These are phyloP conservation scores for Imbricaverruca yamaguchii DNA, from an alignment of 2,888 invertebrate genomes.

Conservation along the genomic window DNA sequence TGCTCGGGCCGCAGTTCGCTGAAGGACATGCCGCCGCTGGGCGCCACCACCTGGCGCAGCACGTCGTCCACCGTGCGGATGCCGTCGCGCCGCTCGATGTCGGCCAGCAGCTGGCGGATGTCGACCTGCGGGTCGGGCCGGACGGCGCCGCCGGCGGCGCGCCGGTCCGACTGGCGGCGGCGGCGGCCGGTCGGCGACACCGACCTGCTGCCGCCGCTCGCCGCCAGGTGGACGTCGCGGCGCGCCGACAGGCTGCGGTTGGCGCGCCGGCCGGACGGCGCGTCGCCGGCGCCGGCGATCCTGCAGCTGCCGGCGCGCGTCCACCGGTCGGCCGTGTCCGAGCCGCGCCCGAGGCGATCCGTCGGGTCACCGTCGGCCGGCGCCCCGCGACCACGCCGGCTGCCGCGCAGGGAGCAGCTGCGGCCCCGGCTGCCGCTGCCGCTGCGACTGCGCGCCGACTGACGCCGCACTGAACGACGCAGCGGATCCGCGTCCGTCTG, in stretches of 20 bases:
- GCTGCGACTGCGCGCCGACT: neutral
- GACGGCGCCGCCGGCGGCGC: slow-evolving; percentile 51
- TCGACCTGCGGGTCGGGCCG: slow-evolving; percentile 53
- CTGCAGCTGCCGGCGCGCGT: neutral
- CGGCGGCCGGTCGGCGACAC: slow-evolving; percentile 46
- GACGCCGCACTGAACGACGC: slow-evolving; percentile 10
- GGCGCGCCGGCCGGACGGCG: slow-evolving; percentile 25
- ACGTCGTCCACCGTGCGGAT: slow-evolving; percentile 66
- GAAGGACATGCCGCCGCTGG: slow-evolving; percentile 87
- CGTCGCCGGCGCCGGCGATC: neutral
- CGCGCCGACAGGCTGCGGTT: slow-evolving; percentile 29
- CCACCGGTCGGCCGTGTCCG: neutral
- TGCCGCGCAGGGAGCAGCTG: neutral
- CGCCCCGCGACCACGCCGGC: neutral
- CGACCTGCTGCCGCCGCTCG: neutral
- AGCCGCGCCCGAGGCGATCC: neutral
- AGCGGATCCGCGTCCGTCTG: too few relatives aligned
- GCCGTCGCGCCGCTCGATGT: slow-evolving; percentile 52
- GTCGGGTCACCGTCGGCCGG: neutral
- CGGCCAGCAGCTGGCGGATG: slow-evolving; percentile 34
- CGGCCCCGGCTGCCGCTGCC: neutral
- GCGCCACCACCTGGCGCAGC: slow-evolving; percentile 76
- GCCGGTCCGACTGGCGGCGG: slow-evolving; percentile 47
- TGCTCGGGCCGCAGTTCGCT: slow-evolving; percentile 86
- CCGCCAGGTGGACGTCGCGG: neutral